Base-by-base conservation (phyloP, 2,797 vertebrate species). In the Rhinophrynus dorsalis region DNA sequence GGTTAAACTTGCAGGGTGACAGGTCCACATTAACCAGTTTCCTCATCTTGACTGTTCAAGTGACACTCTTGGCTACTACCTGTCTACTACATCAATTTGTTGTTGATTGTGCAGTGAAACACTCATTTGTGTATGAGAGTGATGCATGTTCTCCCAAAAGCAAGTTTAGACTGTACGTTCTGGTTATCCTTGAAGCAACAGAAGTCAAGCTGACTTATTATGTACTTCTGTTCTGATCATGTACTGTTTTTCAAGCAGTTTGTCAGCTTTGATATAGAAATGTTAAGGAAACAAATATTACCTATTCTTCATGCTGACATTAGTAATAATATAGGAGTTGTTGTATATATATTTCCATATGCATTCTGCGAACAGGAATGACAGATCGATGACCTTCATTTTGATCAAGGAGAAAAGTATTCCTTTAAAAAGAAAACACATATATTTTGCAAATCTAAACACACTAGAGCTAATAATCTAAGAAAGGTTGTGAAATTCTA, bases 321-420 rank as follows among this genome's bases (percentile, higher is more conserved):
- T 57, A 58, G 54, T 10, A 42, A 48, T 67, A 47, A 67, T 20
- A 57, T 57, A 58, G 48, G 21, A 37, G 30, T 21, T 24, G 27
- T 47, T 35, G n/a, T 29, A 58, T 27, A 67, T 57, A 67, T 67
- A 67, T 47, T 67, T 67, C 40, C n/a, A 33, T 35, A 35, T 20
- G 42, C 40, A 48, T 58, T 67, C 42, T 26, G 40, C 42, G 26
- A 26, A 40, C 40, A 35, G 38, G 55, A 29, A 32, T 67, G 63
- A 67, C 51, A 65, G 37, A 67, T 67, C 63, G 47, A 67, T 67
- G 48, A 57, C 54, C 42, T 67, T 67, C 64, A 35, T 67, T 67
- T 29, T 35, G 65, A 58, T 27, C 20, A 58, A 67, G 54, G 54
- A 27, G 65, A 67, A 58, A 67, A 45, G 29, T 56, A 58, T 58